Conservation (phyloP, 1,140 invertebrate genomes). For the Diorhabda sublineata region DNA sequence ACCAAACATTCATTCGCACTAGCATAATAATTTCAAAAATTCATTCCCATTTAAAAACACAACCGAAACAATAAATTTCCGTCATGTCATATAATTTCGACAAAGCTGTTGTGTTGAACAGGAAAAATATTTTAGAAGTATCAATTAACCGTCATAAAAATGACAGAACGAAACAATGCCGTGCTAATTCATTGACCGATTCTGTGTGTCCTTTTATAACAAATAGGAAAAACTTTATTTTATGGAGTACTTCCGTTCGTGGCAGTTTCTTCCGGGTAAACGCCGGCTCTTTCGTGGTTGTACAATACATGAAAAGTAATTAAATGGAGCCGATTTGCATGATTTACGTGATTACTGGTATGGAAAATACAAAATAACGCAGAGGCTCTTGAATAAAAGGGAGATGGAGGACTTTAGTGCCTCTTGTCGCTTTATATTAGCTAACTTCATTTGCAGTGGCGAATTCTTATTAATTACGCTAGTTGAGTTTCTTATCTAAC, state of each 20-base stretch:
- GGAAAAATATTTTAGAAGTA: constrained; percentile 5
- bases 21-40: no score
- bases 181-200: constrained; percentile 3
- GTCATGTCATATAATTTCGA: background rate
- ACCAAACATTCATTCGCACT: no score
- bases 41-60: background rate
- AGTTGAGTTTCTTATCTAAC: no score
- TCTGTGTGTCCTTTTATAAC: background rate
- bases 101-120: constrained; percentile 7
- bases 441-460: no score
- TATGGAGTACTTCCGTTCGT: constrained; percentile 9
- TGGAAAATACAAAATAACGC: constrained; percentile 8
- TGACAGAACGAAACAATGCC: constrained; percentile 11
- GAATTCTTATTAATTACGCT: no score
- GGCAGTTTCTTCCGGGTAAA: constrained; percentile 6
- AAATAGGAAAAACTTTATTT: constrained; percentile 14
- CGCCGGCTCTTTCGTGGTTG: background rate
- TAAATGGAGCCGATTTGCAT: constrained; percentile 11
- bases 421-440: no score
- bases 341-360: constrained; percentile 11
- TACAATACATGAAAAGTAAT: constrained; percentile 10
- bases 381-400: background rate
- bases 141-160: constrained; percentile 8
- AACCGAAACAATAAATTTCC: background rate
- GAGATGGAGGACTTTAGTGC: no score